Evolutionary conservation across 2,888 invertebrate species (phyloP), one percentile per base, ranked within the genome.

Genomic region (Cyaniris semiargus): DNA sequence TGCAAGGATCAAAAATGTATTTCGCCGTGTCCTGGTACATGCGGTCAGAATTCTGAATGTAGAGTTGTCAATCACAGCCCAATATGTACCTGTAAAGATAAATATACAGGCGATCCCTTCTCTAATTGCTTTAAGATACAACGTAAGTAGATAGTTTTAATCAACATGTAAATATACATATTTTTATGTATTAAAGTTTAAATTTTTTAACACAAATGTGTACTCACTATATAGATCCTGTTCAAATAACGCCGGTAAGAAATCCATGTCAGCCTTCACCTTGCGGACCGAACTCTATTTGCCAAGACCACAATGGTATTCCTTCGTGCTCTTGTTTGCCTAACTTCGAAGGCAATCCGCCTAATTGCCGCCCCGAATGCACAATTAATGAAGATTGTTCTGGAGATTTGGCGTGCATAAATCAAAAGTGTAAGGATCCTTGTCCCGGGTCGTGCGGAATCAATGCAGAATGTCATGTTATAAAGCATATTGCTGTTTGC

Each of bases 21-120:
- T 27, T 95, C 96, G 83, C 96, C 97, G 72, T 97, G 97, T 81
- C 95, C 95, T 75, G 96, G 96, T 72, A 95, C 96, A 13, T 97
- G 97, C 85, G 97, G 97, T 56, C 90, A 95, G 80, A 96, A 96
- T 84, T 94, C 97, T 34, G 94, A 95, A 72, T 97, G 97, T 85
- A 95, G 95, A 88, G 96, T 96, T 0, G 95, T 96, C 75, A 96
- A 96, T 86, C 96, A 96, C 84, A 96, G 95, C 83, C 96, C 96
- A 2, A 96, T 96, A 83, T 96, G 96, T 83, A 95, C 95, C 79
- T 97, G 97, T 85, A 92, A 93, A 81, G 88, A 88, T 76, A 95
- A 95, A 81, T 90, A 90, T 81, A 95, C 95, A 27, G 96, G 96
- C 78, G 95, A 96, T 91, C 95, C 96, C 48, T 96, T 96, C 82